Conservation (phyloP, 2,113 vertebrate species). For the Hippocampus barbouri region DNA sequence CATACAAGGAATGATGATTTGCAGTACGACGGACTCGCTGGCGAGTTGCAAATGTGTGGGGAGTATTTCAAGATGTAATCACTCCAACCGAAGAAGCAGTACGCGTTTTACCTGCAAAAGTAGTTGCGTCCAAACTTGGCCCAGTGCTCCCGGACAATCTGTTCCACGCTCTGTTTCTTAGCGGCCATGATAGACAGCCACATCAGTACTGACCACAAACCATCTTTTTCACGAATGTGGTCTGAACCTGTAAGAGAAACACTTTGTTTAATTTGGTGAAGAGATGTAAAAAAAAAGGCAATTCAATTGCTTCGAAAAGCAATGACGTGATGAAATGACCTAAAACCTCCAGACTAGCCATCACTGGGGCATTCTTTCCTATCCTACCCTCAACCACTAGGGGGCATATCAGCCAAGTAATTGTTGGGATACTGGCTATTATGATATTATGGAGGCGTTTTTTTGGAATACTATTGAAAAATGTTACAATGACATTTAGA, state of each 20-base stretch:
- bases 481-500: not conserved
- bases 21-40: slow-evolving; percentile 6
- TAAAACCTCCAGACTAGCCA: too few species aligned
- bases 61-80: slow-evolving; percentile 1
- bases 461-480: too few species aligned
- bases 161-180: slow-evolving; percentile 88
- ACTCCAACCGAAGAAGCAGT: not conserved
- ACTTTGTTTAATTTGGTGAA: not conserved
- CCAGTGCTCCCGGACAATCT: slow-evolving; percentile 94
- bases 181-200: slow-evolving; percentile 93
- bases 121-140: slow-evolving; percentile 92
- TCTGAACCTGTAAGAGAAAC: slow-evolving; percentile 80
- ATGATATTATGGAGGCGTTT: too few species aligned
- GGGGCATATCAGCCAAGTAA: too few species aligned
- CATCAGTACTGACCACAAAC: slow-evolving; percentile 91
- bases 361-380: too few species aligned
- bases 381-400: too few species aligned
- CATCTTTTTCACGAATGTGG: slow-evolving; percentile 96
- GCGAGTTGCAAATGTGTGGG: not conserved
- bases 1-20: slow-evolving; percentile 13
- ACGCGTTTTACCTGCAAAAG: slow-evolving; percentile 85
- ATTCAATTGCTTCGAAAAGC: not conserved
- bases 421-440: too few species aligned
- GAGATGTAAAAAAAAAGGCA: not conserved
- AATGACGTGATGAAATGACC: too few species aligned